phyloP scores from a whole-genome alignment of 2,888 invertebrate genomes.

The Diaprepes abbreviatus region DNA sequence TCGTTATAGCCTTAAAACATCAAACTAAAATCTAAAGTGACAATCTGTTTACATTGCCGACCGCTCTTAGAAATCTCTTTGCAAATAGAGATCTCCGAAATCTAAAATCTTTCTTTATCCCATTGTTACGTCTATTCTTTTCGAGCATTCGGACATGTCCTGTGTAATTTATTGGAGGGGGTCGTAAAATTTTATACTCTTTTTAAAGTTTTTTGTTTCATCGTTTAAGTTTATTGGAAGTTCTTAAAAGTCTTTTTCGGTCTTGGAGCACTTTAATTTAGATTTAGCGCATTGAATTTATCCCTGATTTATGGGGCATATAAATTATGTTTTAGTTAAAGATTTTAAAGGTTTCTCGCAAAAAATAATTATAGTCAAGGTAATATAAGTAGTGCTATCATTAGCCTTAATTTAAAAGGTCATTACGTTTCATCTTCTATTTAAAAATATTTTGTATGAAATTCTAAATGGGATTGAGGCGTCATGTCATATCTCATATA shows the following conservation, averaged over 20 bases:
- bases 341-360: no score
- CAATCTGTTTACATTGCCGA: slow-evolving; percentile 14
- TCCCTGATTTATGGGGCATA: slow-evolving; percentile 8
- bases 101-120: slow-evolving; percentile 2
- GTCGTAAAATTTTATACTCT: neutral
- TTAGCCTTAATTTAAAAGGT: no score
- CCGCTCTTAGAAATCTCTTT: neutral
- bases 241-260: neutral
- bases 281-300: slow-evolving; percentile 7
- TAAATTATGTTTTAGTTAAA: slow-evolving; percentile 14
- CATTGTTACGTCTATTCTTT: slow-evolving; percentile 1
- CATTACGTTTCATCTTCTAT: no score
- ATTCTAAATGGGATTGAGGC: no score
- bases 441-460: no score
- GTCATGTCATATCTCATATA: no score
- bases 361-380: no score
- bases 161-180: slow-evolving; percentile 12
- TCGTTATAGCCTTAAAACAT: neutral
- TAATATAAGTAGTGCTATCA: no score
- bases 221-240: neutral
- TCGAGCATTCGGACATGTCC: neutral
- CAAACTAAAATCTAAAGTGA: neutral
- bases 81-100: slow-evolving; percentile 18
- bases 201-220: slow-evolving; percentile 2
- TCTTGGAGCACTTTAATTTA: slow-evolving; percentile 6